A percentile compares a stretch with the other conserved stretches of the same genome.
Evolutionary conservation across 2,113 vertebrate species (phyloP).

Genomic region (Microtus montanus): DNA sequence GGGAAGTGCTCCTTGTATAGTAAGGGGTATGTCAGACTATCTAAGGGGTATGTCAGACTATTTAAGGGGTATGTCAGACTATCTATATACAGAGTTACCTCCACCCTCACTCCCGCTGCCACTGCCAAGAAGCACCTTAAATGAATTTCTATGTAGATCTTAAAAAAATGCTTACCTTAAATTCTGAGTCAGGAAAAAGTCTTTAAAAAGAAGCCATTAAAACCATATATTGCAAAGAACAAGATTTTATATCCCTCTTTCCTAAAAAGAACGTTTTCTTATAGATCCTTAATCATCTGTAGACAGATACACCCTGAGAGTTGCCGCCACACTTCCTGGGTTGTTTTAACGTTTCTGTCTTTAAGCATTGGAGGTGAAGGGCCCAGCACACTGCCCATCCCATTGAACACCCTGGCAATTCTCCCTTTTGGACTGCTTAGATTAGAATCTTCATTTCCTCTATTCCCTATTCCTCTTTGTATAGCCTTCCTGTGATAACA

Average conservation of each 20-base stretch:
- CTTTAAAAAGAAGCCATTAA: background rate
- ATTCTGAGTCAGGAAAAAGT: background rate
- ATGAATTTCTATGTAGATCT: background rate
- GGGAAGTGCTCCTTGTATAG: background rate
- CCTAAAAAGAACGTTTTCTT: background rate
- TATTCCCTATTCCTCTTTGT: rapidly evolving
- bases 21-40: background rate
- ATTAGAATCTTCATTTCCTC: too few relatives aligned
- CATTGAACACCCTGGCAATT: background rate
- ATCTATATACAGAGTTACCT: background rate
- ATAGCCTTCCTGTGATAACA: rapidly evolving
- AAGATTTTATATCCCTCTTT: background rate
- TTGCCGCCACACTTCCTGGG: rapidly evolving
- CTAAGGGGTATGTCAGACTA: background rate
- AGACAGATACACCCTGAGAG: background rate
- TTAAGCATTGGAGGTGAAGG: background rate
- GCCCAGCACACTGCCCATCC: background rate
- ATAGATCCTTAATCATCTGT: background rate
- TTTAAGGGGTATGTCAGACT: background rate
- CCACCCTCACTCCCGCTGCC: background rate
- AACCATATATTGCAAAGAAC: background rate
- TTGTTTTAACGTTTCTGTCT: background rate
- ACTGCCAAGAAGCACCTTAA: background rate
- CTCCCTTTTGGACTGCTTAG: background rate
- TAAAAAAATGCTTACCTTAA: background rate